These are phyloP conservation scores for Gortyna flavago DNA, from an alignment of 2,888 invertebrate genomes.

Conservation along the genomic window DNA sequence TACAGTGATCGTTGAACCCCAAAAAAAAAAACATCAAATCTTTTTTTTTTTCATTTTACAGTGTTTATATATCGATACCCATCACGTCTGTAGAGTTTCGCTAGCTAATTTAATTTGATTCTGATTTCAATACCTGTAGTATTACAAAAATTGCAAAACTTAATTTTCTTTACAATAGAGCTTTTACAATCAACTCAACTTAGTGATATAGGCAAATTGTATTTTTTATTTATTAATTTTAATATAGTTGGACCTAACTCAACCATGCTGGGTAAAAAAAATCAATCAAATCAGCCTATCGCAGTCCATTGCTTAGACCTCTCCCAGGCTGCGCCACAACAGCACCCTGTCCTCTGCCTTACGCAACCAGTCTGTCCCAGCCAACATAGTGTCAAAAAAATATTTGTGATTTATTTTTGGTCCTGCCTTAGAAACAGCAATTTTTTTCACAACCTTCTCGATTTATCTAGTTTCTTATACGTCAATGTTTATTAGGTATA, in stretches of 20 bases:
- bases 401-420: neutral
- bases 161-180: neutral
- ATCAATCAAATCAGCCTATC: neutral
- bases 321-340: neutral
- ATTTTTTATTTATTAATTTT: neutral
- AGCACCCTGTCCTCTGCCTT: neutral
- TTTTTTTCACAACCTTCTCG: neutral
- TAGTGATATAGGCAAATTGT: neutral
- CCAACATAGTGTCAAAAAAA: neutral
- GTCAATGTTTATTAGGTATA: neutral
- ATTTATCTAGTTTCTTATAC: conserved; percentile 2
- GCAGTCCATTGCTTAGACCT: neutral
- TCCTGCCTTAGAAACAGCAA: neutral
- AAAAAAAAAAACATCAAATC: too few relatives aligned
- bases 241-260: too few relatives aligned
- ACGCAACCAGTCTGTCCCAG: neutral
- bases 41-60: too few relatives aligned
- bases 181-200: neutral
- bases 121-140: too few relatives aligned
- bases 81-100: too few relatives aligned
- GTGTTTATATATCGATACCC: too few relatives aligned
- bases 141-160: neutral
- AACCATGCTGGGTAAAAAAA: too few relatives aligned
- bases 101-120: too few relatives aligned
- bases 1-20: too few relatives aligned